A percentile compares a stretch with the other conserved stretches of the same genome.
Conservation (phyloP, 2,113 vertebrate species). For the Ciconia stormi region DNA sequence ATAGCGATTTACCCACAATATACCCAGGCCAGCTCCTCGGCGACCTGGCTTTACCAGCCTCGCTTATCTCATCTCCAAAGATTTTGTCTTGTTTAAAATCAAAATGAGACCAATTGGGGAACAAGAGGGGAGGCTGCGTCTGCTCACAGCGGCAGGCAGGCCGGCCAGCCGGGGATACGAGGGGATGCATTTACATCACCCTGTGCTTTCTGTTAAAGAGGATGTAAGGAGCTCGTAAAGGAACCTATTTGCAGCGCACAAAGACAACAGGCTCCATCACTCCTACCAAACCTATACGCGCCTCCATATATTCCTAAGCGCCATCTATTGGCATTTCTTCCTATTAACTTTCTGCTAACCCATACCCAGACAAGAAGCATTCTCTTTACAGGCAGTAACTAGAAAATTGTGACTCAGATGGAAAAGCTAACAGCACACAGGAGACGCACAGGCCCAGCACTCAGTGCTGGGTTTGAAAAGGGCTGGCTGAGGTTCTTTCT, state of each 20-base stretch:
- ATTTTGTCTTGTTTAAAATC: neutral
- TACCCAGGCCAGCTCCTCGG: neutral
- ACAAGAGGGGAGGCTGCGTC: neutral
- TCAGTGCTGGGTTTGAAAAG: neutral
- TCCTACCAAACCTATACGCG: rapidly evolving
- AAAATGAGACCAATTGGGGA: neutral
- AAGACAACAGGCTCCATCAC: neutral
- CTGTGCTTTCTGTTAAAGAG: rapidly evolving
- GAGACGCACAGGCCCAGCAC: neutral
- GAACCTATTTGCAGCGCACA: rapidly evolving
- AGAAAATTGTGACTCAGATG: neutral
- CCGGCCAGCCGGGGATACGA: rapidly evolving
- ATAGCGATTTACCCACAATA: slow-evolving; percentile 51
- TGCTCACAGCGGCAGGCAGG: neutral
- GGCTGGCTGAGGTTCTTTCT: neutral
- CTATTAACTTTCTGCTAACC: neutral
- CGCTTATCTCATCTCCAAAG: slow-evolving; percentile 32
- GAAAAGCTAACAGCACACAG: neutral
- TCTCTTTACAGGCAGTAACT: neutral
- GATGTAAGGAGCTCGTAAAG: rapidly evolving
- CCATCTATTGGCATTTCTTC: slow-evolving; percentile 22
- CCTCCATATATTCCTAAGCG: neutral
- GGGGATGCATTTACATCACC: neutral
- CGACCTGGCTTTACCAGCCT: neutral
- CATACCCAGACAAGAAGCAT: rapidly evolving